Base-by-base conservation (phyloP, 1,140 invertebrate genomes). In the Saxidomus purpurata region DNA sequence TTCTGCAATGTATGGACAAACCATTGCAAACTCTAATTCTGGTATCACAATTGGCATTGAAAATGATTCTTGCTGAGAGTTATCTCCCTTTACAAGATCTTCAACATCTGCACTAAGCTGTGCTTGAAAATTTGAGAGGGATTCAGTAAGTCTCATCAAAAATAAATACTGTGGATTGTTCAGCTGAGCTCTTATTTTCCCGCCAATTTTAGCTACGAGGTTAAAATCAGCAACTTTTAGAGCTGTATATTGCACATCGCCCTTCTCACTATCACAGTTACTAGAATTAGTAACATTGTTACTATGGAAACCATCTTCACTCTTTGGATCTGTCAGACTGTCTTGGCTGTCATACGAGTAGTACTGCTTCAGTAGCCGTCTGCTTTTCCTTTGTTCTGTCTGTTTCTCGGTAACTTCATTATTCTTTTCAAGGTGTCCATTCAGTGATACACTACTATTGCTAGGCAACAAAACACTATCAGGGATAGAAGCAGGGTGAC, bases 141-240 rank as follows among this genome's bases (percentile, higher is more conserved):
- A 97, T 96, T 99, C 98, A 34, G 97, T 96, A 69, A 99, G 96
- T 69, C 98, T 96, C 93, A 99, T 95, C 36, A 99, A 95, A 95
- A 99, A 99, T 74, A 99, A 96, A 95, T 98, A 98, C 96, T 99
- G 98, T 95, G 98, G 98, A 95, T 99, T 98, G 96, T 98, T 99
- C 49, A 96, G 87, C 85, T 95, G 95, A 49, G 92, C 90, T 40
- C 92, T 90, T 19, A 96, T 89, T 91, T 94, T 94, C 55, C 89
- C 91, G 13, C 89, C 92, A 61, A 95, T 86, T 81, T 94, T 92
- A 19, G 93, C 89, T 25, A 95, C 52, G 34, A 95, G 36, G 71
- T 94, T 91, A 34, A 92, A 91, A 55, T 92, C 91, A 0, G 89
- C 88, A n/a, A 92, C 61, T 40, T 91, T 43, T 1, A 67, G 19